Percentiles rank a stretch among this genome's conserved stretches.
Conservation (phyloP, 1,140 invertebrate species). For the Choristoneura fumiferana region DNA sequence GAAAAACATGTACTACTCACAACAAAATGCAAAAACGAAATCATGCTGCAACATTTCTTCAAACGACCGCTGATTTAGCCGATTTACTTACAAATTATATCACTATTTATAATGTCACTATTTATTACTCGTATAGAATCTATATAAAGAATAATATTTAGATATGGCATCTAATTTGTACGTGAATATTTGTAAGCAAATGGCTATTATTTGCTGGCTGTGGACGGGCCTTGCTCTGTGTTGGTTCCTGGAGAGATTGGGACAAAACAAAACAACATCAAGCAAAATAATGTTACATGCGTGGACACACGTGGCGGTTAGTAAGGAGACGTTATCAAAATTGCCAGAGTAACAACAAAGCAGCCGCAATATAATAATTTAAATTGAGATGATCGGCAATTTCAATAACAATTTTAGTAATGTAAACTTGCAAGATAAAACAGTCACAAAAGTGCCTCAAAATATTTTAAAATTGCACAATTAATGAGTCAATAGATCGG, state of each 20-base stretch:
- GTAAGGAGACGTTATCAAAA: slow-evolving; percentile 40
- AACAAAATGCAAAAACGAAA: slow-evolving; percentile 73
- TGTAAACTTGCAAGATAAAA: slow-evolving; percentile 10
- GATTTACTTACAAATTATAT: slow-evolving; percentile 31
- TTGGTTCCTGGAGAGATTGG: slow-evolving; percentile 64
- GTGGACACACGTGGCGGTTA: slow-evolving; percentile 63
- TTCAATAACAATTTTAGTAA: slow-evolving; percentile 14
- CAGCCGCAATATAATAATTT: too few species aligned
- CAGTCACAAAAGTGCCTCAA: neutral
- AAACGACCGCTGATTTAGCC: slow-evolving; percentile 42
- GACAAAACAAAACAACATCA: slow-evolving; percentile 53
- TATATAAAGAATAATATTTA: neutral
- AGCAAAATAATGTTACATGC: slow-evolving; percentile 65
- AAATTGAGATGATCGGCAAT: neutral
- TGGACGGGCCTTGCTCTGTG: slow-evolving; percentile 59
- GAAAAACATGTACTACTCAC: slow-evolving; percentile 65
- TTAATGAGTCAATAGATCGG: slow-evolving; percentile 12
- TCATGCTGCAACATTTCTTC: slow-evolving; percentile 65
- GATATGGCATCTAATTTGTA: neutral
- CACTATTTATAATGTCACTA: slow-evolving; percentile 20
- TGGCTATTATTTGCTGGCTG: slow-evolving; percentile 52
- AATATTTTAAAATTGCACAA: neutral
- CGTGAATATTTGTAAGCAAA: slow-evolving; percentile 24
- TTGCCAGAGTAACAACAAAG: slow-evolving; percentile 23
- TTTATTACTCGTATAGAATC: neutral